Percentiles rank a stretch among this genome's conserved stretches.
Conservation (phyloP, 1,140 invertebrate species). For the Leptopilina boulardi region DNA sequence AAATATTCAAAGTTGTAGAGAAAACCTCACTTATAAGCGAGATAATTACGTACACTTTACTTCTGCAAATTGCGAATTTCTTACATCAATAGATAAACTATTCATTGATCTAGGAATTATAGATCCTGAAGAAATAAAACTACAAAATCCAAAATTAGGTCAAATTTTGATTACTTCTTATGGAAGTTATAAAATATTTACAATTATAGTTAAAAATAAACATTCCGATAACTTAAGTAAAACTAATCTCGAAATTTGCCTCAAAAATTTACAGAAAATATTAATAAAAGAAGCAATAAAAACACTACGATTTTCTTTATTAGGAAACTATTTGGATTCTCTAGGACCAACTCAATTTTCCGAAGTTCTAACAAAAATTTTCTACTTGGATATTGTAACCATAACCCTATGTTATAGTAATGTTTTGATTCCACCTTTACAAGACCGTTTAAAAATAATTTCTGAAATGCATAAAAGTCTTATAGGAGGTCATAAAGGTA, state of each 20-base stretch:
- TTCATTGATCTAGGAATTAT: background rate
- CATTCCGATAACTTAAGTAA: no score
- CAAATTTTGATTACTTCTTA: background rate
- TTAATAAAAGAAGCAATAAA: no score
- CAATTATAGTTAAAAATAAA: no score
- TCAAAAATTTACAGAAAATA: background rate
- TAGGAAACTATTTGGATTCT: no score
- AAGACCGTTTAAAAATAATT: background rate
- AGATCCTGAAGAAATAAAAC: background rate
- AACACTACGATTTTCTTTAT: no score
- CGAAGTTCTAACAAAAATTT: no score
- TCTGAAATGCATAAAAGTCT: background rate
- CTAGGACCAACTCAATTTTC: no score
- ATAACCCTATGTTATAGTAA: background rate
- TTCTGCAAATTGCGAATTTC: background rate
- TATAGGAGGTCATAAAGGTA: conserved; percentile 12
- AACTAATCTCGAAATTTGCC: no score
- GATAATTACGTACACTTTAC: background rate
- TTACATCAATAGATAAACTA: background rate
- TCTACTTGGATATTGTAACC: no score
- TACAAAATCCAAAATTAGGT: background rate
- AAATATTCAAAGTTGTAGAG: background rate
- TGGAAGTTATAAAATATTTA: background rate
- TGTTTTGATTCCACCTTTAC: background rate
- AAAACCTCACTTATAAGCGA: background rate